phyloP scores from a whole-genome alignment of 1,140 invertebrate genomes.

The Drosophila chauvacae region DNA sequence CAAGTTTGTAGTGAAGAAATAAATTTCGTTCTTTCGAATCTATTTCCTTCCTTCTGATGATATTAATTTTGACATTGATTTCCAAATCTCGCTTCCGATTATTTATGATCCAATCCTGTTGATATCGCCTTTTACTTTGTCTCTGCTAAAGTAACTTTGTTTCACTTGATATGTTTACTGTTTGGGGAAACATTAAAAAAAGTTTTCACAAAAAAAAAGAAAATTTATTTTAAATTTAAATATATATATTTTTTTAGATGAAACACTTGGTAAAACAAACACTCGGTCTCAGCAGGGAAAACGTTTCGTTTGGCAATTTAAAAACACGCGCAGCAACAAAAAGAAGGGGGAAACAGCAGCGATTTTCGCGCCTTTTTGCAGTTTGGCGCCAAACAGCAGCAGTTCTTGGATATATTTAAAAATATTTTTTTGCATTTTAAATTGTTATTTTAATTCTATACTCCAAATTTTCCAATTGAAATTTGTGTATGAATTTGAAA shows the following conservation, averaged over 20 bases:
- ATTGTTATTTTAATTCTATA: not conserved
- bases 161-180: conserved; percentile 33
- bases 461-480: not conserved
- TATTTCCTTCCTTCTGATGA: not conserved
- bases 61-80: not conserved
- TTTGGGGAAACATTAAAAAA: conserved; percentile 17
- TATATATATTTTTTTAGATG: not conserved
- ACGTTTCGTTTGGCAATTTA: conserved; percentile 19
- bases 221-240: not conserved
- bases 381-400: conserved; percentile 9
- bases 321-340: conserved; percentile 17
- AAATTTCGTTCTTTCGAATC: not conserved
- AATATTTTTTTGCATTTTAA: not conserved
- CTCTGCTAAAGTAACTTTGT: conserved; percentile 12
- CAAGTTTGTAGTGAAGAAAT: not conserved
- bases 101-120: not conserved
- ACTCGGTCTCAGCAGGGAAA: conserved; percentile 14
- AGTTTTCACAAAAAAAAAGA: conserved; percentile 7
- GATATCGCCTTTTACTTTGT: conserved; percentile 11
- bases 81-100: not conserved
- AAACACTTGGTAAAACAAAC: not conserved
- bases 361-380: not conserved
- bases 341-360: not conserved
- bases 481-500: not conserved
- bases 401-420: not conserved